These are phyloP conservation scores for Propithecus perrieri DNA, from an alignment of 2,797 vertebrate genomes.

Conservation along the genomic window DNA sequence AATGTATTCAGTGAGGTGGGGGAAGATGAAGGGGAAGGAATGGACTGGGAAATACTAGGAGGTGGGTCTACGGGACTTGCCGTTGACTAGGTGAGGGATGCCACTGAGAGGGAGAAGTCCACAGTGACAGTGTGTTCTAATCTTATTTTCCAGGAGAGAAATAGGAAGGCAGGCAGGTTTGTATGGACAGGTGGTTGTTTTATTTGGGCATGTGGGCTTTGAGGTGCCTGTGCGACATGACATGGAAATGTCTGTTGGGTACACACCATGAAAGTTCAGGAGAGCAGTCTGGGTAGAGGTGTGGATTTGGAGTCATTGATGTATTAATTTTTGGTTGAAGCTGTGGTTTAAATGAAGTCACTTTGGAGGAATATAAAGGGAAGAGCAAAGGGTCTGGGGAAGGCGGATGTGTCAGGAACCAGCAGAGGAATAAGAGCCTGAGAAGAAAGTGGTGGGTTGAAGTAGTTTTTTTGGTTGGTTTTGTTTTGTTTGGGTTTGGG, in stretches of 20 bases:
- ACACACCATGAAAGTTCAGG: neutral
- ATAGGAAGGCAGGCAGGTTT: neutral
- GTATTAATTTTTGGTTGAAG: neutral
- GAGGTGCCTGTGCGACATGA: neutral
- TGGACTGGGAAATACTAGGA: neutral
- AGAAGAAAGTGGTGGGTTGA: neutral
- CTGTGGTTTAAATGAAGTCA: neutral
- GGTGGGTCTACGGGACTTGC: neutral
- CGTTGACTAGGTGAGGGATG: neutral
- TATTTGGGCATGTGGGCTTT: neutral
- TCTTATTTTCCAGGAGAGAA: neutral
- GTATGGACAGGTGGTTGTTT: neutral
- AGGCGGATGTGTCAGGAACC: neutral
- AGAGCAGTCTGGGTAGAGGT: neutral
- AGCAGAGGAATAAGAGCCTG: neutral
- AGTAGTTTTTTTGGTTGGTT: neutral
- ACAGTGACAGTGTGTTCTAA: neutral
- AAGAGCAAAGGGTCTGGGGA: neutral
- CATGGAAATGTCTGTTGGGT: neutral
- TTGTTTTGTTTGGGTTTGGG: neutral
- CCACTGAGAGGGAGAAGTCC: neutral
- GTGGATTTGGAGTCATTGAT: neutral
- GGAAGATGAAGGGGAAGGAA: neutral
- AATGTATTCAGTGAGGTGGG: neutral
- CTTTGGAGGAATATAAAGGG: neutral